Evolutionary conservation across 2,888 invertebrate genomes (phyloP).

Genomic region (Nemapogon koenigi): DNA sequence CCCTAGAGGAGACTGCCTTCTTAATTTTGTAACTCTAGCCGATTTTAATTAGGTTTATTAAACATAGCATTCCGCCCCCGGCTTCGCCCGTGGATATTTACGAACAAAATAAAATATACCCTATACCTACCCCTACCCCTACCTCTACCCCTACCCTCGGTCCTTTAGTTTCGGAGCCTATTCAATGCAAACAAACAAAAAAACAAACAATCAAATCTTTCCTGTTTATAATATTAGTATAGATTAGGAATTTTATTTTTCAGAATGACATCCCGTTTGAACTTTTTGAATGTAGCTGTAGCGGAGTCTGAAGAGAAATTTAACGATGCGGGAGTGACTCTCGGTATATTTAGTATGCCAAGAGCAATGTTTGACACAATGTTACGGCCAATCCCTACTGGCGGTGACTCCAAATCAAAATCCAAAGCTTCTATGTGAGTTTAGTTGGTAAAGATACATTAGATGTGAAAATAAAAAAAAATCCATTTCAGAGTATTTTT

Average conservation of each 20-base stretch:
- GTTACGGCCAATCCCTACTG: slow-evolving; percentile 38
- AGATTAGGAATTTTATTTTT: slow-evolving; percentile 9
- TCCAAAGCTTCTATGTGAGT: slow-evolving; percentile 25
- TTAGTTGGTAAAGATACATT: neutral
- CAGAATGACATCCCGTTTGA: slow-evolving; percentile 39
- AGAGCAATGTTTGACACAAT: slow-evolving; percentile 64
- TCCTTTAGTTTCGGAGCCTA: too few species aligned
- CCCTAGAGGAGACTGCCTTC: too few species aligned
- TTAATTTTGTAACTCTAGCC: too few species aligned
- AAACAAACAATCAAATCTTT: too few species aligned
- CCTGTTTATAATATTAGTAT: too few species aligned
- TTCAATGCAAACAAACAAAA: too few species aligned
- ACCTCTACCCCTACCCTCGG: too few species aligned
- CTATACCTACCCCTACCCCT: too few species aligned
- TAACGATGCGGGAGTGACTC: slow-evolving; percentile 36
- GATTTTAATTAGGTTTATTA: too few species aligned
- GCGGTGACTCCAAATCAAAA: slow-evolving; percentile 30
- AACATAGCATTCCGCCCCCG: too few species aligned
- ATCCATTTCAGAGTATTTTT: neutral
- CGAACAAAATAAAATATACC: too few species aligned
- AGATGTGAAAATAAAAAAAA: neutral
- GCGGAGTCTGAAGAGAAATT: slow-evolving; percentile 63
- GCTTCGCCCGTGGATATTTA: too few species aligned
- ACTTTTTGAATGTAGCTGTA: slow-evolving; percentile 59
- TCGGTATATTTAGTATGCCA: slow-evolving; percentile 68